Conservation (phyloP, 2,797 vertebrate genomes). For the Poeciliopsis presidionis region DNA sequence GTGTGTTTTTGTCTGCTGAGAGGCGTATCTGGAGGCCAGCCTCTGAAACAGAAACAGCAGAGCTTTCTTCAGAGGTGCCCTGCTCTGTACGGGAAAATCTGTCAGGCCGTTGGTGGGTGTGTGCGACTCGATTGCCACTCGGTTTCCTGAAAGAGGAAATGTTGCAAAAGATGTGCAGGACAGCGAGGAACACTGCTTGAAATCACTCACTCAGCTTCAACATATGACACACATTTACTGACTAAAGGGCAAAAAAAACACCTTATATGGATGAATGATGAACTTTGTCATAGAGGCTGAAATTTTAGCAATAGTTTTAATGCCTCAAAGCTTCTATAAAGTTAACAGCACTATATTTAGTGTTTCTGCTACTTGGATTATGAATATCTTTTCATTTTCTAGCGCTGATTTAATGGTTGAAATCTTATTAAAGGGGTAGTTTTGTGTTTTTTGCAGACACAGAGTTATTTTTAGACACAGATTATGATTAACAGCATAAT, state of each 20-base stretch:
- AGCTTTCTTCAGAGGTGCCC: slow-evolving; percentile 7
- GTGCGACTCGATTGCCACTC: slow-evolving; percentile 35
- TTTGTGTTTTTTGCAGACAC: too few species aligned
- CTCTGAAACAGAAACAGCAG: not conserved
- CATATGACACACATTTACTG: slow-evolving; percentile 26
- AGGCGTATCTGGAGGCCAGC: not conserved
- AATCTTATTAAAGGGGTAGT: not conserved
- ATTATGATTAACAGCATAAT: too few species aligned
- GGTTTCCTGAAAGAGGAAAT: slow-evolving; percentile 64
- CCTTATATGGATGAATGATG: slow-evolving; percentile 6
- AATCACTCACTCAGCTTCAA: slow-evolving; percentile 17
- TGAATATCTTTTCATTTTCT: not conserved
- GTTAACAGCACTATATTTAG: not conserved
- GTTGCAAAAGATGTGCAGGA: slow-evolving; percentile 48
- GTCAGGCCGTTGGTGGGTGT: slow-evolving; percentile 27
- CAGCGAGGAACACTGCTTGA: slow-evolving; percentile 15
- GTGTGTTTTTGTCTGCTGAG: not conserved
- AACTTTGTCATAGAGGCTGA: not conserved
- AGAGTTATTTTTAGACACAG: too few species aligned
- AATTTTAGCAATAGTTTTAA: not conserved
- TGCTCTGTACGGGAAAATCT: slow-evolving; percentile 7
- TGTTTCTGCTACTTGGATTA: not conserved
- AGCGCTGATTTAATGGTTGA: not conserved
- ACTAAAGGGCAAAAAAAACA: not conserved
- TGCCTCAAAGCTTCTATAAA: not conserved